Evolutionary conservation across 2,797 vertebrate species (phyloP), one percentile per base, ranked within the genome.

Genomic region (Manis pentadactyla): DNA sequence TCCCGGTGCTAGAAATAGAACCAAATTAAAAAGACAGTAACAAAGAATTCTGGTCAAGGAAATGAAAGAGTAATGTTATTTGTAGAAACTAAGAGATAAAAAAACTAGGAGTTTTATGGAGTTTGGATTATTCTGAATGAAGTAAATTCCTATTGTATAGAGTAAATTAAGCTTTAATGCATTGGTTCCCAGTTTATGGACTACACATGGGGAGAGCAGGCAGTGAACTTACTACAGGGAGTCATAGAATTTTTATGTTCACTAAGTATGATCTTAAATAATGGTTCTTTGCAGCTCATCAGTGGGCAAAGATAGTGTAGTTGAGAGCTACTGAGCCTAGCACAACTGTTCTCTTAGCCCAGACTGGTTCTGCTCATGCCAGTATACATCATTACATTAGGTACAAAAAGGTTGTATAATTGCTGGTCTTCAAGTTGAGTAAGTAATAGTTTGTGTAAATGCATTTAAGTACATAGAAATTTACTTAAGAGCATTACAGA

Each of bases 361-460:
- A 92, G 7, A 77, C 34, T 59, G 4, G 9, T 74, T 66, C n/a
- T 90, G 1, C 49, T 81, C 51, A 69, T 61, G 63, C 64, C n/a
- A 66, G 7, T 93, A 49, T 66, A 66, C 57, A 64, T 83, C 46
- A 75, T 95, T 91, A 90, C 23, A 18, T 88, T 73, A 79, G 77
- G 19, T 53, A 66, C 46, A 90, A 39, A 92, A 84, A 59, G 27
- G 17, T 51, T 88, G 23, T 69, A 68, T 34, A 68, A 2, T 59
- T 63, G 18, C 46, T 89, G 7, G 31, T 78, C 27, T 39, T 92
- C 71, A 25, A 37, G 12, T 86, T 92, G 66, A 92, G 42, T 86
- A 92, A 94, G 15, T 71, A 83, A 14, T 92, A 29, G 59, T 90
- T 73, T 89, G 34, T 15, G 59, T 93, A 68, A 95, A 85, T 84